Percentiles rank a stretch among this genome's conserved stretches.
phyloP scores from a whole-genome alignment of 2,888 invertebrate species.

The Aporophyla nigra region DNA sequence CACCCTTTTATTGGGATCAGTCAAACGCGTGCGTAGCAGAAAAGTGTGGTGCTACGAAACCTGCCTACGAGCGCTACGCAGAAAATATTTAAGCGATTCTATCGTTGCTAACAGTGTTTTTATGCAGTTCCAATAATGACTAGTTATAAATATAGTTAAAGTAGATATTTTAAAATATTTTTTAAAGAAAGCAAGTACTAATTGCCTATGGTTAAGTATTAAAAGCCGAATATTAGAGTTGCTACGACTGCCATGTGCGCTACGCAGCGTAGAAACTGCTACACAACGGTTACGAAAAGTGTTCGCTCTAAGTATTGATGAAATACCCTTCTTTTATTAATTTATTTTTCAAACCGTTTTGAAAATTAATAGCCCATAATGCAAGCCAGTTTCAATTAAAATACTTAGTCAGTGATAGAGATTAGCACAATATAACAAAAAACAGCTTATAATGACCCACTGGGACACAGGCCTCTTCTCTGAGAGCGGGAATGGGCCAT shows the following conservation, averaged over 20 bases:
- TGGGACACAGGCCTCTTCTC: not conserved
- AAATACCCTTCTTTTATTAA: not conserved
- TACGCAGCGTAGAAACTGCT: constrained; percentile 28
- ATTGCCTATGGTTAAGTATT: not conserved
- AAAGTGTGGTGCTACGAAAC: constrained; percentile 19
- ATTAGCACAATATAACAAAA: not conserved
- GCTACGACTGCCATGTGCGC: constrained; percentile 27
- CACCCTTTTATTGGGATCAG: not conserved
- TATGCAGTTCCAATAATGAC: too few species aligned
- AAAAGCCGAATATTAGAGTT: not conserved
- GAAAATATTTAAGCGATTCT: not conserved
- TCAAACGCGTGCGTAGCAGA: not conserved
- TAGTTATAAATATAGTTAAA: not conserved
- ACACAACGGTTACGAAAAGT: not conserved
- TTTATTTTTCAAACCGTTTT: not conserved
- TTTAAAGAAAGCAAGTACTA: not conserved
- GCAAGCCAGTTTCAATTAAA: not conserved
- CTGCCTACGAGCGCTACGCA: constrained; percentile 29
- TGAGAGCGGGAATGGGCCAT: not conserved
- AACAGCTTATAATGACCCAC: not conserved
- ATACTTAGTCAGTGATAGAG: not conserved
- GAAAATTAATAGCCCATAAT: not conserved
- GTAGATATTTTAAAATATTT: not conserved
- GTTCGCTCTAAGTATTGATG: not conserved
- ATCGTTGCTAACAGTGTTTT: not conserved